Evolutionary conservation across 2,113 vertebrate species (phyloP), one percentile per base, ranked within the genome.

Genomic region (Petromus typicus): DNA sequence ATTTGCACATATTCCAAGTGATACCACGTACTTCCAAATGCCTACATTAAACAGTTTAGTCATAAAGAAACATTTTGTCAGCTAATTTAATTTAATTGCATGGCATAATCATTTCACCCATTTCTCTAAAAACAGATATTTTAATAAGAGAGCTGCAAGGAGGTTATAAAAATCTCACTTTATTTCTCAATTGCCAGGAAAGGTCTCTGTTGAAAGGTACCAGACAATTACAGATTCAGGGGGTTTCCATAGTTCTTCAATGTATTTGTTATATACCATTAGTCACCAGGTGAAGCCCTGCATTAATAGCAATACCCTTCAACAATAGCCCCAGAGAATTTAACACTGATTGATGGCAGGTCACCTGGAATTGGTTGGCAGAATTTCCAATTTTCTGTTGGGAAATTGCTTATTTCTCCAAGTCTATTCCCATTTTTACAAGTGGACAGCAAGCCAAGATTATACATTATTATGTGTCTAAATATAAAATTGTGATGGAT

Each of bases 301-400:
- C 98, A 98, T 98, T 98, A 98, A 98, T 98, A 98, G 98, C 98
- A 98, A 98, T 98, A 98, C 97, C 98, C 97, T 98, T 98, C 98
- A 98, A 98, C 98, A 98, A 98, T 97, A 98, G 98, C 98, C 98
- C 78, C 59, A 97, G 98, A 99, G 98, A 98, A 98, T 98, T 98
- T 99, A 99, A 99, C 98, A 98, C 98, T 99, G 99, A 99, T 99
- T 98, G 99, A 99, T 99, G 98, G 98, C 98, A 98, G 98, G 98
- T 98, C 98, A 98, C 98, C 98, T 98, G 97, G 98, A 99, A 99
- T 98, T 99, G 98, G 97, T 98, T 99, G 98, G 98, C 98, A 99
- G 99, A 98, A 99, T 98, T 99, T 99, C 98, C 99, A 99, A 99
- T 99, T 99, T 99, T 99, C 99, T 99, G 98, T 98, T 98, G 98